Evolutionary conservation across 2,797 vertebrate genomes (phyloP), one percentile per base, ranked within the genome.

Genomic region (Eulemur albifrons): DNA sequence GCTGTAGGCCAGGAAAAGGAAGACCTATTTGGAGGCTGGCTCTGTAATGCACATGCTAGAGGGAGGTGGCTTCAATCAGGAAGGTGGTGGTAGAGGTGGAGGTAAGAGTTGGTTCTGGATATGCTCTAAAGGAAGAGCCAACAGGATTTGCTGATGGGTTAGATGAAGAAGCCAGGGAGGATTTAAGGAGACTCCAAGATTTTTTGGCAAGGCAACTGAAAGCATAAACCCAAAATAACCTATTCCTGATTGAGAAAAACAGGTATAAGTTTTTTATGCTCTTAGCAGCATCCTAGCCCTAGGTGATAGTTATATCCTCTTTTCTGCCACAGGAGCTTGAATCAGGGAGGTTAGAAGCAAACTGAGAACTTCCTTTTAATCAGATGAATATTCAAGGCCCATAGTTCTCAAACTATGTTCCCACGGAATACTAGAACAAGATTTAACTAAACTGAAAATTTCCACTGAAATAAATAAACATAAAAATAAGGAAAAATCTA

Each of bases 141-240:
- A 20, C 0, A 21, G 65, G 45, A 80, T 45, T 12, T 92, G 54
- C 25, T 79, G 76, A 92, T 27, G 52, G 85, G 77, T 54, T 67
- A 77, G 73, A 48, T 50, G 43, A 69, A 65, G 40, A 70, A n/a
- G 63, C 48, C 72, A 93, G 87, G 70, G 73, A 23, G 25, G 32
- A 83, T 25, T 77, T 83, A 79, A 87, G 79, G 75, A 87, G 13
- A 87, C 75, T 81, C 65, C 40, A 82, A 65, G 70, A 8, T 21
- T 43, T 88, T 59, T 18, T 63, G 20, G 25, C 43, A 65, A 59
- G 65, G 77, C 54, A 96, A 76, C 25, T 73, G 20, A n/a, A 88
- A 92, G 43, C 27, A 67, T 54, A 93, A 76, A 72, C 35, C 61
- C 52, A 92, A 96, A 83, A 65, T 27, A 61, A 90, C 43, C 73